Evolutionary conservation across 2,888 invertebrate species (phyloP), one percentile per base, ranked within the genome.

Genomic region (Pseudococcus longispinus): DNA sequence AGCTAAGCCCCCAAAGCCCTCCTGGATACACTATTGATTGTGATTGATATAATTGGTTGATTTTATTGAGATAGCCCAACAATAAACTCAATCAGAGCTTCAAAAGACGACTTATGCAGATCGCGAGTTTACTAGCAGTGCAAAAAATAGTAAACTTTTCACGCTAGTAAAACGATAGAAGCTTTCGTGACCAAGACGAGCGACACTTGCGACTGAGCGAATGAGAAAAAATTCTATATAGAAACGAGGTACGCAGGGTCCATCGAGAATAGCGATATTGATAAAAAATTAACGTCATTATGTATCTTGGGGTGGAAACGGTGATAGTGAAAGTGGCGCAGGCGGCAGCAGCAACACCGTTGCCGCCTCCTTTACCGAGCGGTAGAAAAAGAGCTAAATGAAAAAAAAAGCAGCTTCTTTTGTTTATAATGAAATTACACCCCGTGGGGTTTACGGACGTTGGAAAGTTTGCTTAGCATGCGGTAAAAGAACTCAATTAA

Each of bases 361-460:
- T 46, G 51, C n/a, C 60, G 6, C 60, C 23, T 9, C 60, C 20
- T 23, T 20, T 13, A 60, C 60, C 20, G 15, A 20, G 23, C 37
- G 9, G 20, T 23, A 70, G n/a, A 84, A 84, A 84, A 29, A 74
- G 29, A 74, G 44, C n/a, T 44, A 77, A 86, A 80, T n/a, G 32
- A 46, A 80, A 86, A 70, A 77, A 74, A 42, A n/a, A 44, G 44
- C 65, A 42, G 60, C 83, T 87, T 87, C 83, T 87, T 87, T 87
- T 87, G 87, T 87, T 87, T 87, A 87, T 87, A 87, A 87, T 87
- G 87, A 87, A 87, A 87, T 87, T 87, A 87, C 87, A 87, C 87
- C 87, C 87, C 87, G 82, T 83, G 87, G 87, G 87, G 87, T 65
- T 87, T 83, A 65, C 85, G 85, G 77, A 85, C 85, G 87, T 87